Evolutionary conservation across 2,888 invertebrate genomes (phyloP), one percentile per base, ranked within the genome.

Genomic region (Cephus spinipes): DNA sequence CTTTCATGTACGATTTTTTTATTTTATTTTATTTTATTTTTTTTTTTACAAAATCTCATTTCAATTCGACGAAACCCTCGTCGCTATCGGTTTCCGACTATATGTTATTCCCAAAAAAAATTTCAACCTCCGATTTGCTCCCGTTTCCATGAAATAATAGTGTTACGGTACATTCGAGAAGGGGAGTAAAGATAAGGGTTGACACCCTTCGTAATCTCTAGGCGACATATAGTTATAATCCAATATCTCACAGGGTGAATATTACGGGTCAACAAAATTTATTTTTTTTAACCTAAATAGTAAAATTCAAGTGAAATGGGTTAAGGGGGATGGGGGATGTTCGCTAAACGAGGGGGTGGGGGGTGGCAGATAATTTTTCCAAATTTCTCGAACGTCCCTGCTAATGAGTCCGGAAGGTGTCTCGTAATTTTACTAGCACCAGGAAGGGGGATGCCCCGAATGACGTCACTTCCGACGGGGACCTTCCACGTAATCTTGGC

Each of bases 401-500:
- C 55, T 23, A 55, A 23, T 55, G 23, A 55, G 55, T 15, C 55
- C 23, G 6, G 0, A 55, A 23, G 23, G 55, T 23, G 9, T 55
- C 40, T 15, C 23, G 15, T 23, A 23, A 55, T 55, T 55, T 55
- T 6, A 9, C 55, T 2, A 23, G 9, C 6, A 23, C 40, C 2
- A 0, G 40, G 23, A 23, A 6, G 40, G 23, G 23, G 23, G 23
- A 15, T 36, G 4, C 12, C 36, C 55, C 6, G 1, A 23, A 23
- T 9, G 23, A 15, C 55, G 15, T 55, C 6, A 55, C 55, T 23
- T 9, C 23, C 55, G 55, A 9, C 32, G 9, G 23, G 23, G 23
- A 23, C 6, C 15, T 55, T 55, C 31, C 31, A n/a, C 32, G 71
- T 81, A 81, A 82, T 81, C 81, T 81, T 76, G 77, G 79, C 81